phyloP scores from a whole-genome alignment of 2,797 vertebrate genomes.

The Cyclura pinguis region DNA sequence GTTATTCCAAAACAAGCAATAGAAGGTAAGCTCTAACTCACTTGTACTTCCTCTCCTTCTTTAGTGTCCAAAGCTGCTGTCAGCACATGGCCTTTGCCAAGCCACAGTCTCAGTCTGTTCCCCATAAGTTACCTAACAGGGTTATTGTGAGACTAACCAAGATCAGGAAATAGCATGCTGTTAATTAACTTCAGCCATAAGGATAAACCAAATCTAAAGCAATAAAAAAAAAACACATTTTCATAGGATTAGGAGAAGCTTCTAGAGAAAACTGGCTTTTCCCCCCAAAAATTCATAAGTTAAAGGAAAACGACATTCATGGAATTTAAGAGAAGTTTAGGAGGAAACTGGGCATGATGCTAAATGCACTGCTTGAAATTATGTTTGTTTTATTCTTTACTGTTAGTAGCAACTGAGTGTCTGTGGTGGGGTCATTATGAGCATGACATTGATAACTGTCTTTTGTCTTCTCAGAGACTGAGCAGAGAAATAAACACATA shows the following conservation, averaged over 20 bases:
- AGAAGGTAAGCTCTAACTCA: background rate
- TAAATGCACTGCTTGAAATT: background rate
- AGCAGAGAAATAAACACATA: background rate
- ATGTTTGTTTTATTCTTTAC: background rate
- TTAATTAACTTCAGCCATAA: constrained; percentile 1
- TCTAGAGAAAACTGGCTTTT: background rate
- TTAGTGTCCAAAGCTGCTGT: constrained; percentile 11
- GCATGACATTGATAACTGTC: background rate
- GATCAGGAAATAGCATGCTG: constrained; percentile 21
- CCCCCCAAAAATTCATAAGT: background rate
- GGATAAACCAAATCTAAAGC: background rate
- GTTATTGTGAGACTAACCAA: constrained; percentile 10
- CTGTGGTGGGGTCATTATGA: no score
- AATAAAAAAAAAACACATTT: background rate
- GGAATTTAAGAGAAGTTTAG: no score
- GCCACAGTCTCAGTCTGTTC: constrained; percentile 28
- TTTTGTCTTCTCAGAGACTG: background rate
- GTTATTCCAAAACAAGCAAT: background rate
- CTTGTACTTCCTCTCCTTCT: background rate
- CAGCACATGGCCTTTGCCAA: constrained; percentile 19
- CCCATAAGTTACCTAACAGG: background rate
- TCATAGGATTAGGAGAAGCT: background rate
- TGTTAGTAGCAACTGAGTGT: background rate
- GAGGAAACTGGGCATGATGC: background rate
- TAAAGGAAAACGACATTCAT: background rate